A percentile compares a stretch with the other conserved stretches of the same genome.
phyloP scores from a whole-genome alignment of 1,140 invertebrate genomes.

The Elysia chlorotica region DNA sequence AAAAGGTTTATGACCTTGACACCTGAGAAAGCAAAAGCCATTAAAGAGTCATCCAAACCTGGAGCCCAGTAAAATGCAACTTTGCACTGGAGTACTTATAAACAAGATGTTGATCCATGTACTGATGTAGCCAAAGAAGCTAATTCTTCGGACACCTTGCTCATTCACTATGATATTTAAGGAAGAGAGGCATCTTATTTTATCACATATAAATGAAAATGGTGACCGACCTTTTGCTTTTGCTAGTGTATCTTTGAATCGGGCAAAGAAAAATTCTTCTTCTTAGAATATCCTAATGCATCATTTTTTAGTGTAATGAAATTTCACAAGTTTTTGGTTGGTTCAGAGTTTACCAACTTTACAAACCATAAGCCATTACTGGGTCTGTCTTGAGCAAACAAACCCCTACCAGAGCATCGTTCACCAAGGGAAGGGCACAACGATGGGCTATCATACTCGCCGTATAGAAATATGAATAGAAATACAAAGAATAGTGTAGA shows the following conservation, averaged over 20 bases:
- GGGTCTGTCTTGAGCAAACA: conserved; percentile 51
- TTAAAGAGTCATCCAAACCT: conserved; percentile 4
- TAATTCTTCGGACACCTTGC: conserved; percentile 59
- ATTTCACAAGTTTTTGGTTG: conserved; percentile 65
- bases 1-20: conserved; percentile 23
- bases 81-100: conserved; percentile 26
- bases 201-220: background rate
- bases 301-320: conserved; percentile 62
- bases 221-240: conserved; percentile 60
- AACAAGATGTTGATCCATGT: background rate
- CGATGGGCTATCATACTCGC: conserved; percentile 41
- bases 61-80: conserved; percentile 17
- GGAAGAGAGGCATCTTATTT: conserved; percentile 52
- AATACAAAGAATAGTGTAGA: conserved; percentile 53
- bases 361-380: conserved; percentile 64
- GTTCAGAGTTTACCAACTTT: conserved; percentile 56
- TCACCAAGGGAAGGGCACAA: conserved; percentile 45
- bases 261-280: conserved; percentile 64
- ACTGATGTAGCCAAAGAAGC: conserved; percentile 36
- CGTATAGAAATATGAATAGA: conserved; percentile 52
- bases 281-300: conserved; percentile 65
- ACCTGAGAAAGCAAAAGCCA: conserved; percentile 35
- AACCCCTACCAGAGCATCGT: conserved; percentile 48
- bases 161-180: conserved; percentile 16
- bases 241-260: conserved; percentile 58